Evolutionary conservation across 1,140 invertebrate genomes (phyloP), one percentile per base, ranked within the genome.

Genomic region (Littorina saxatilis): DNA sequence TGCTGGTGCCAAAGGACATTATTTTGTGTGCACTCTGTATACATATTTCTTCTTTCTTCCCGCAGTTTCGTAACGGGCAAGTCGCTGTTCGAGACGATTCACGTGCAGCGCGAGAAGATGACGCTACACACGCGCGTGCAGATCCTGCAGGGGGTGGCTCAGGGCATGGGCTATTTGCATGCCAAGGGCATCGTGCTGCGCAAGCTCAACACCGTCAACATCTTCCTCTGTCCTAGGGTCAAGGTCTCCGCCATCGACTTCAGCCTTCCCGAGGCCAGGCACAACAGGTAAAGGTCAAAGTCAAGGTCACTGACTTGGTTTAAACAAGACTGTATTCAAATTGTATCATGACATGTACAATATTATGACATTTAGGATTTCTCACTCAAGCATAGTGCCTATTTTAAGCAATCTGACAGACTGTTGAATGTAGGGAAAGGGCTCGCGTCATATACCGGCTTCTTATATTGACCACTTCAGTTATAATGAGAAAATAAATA

Each of bases 151-250:
- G 91, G 93, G 84, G 88, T 93, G 2, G 88, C 92, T 20, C 89
- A 91, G 74, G 92, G 91, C 2, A 92, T 94, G 89, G 92, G 93
- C 0, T 94, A 94, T 83, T 88, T 94, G 0, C 93, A 94, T 84
- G 92, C 93, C 47, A 93, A 93, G 82, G 92, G 90, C 17, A 93
- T 93, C 47, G 88, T 93, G 9, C 90, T 93, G n/a, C 86, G 88
- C 47, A 90, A 89, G 73, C 88, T 94, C 23, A 93, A 91, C 79
- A 91, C 93, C 9, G 89, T 89, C 70, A 94, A 94, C 75, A 90
- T 94, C 37, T 93, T 93, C 80, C 84, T 93, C 15, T 91, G 93
- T 81, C 89, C 89, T 1, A 91, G 92, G 84, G 93, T 93, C 32
- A 92, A 93, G 85, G 86, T 94, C 37, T 93, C 91, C 72, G 89